Evolutionary conservation across 1,140 invertebrate genomes (phyloP).

Genomic region (Ganaspis sp.): DNA sequence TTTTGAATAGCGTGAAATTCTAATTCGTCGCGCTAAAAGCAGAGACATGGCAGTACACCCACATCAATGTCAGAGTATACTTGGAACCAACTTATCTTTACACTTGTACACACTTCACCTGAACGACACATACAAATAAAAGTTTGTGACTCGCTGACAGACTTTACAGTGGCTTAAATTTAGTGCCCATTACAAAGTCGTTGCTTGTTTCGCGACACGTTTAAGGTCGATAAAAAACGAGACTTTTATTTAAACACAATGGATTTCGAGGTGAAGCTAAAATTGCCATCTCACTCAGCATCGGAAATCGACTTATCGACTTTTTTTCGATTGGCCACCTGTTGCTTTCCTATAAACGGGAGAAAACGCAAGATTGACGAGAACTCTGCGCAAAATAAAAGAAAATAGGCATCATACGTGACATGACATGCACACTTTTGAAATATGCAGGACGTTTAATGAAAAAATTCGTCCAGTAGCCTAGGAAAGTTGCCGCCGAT

Average conservation of each 20-base stretch:
- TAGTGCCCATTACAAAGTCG: slow-evolving; percentile 25
- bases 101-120: slow-evolving; percentile 15
- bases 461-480: slow-evolving; percentile 45
- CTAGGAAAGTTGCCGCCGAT: slow-evolving; percentile 58
- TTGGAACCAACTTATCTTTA: slow-evolving; percentile 13
- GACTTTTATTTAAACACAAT: neutral
- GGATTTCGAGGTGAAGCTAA: slow-evolving; percentile 3
- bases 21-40: slow-evolving; percentile 2
- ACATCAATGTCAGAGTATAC: slow-evolving; percentile 12
- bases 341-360: neutral
- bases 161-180: slow-evolving; percentile 24
- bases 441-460: slow-evolving; percentile 46
- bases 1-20: slow-evolving; percentile 18
- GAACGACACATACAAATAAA: neutral
- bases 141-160: neutral
- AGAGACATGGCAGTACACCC: neutral
- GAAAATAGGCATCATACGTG: neutral
- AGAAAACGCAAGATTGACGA: neutral
- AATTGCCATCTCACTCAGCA: neutral
- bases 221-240: neutral
- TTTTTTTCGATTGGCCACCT: neutral
- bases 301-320: neutral
- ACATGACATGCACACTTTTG: slow-evolving; percentile 28
- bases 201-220: slow-evolving; percentile 7
- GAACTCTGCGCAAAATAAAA: neutral